A percentile compares a stretch with the other conserved stretches of the same genome.
Conservation (phyloP, 2,797 vertebrate species). For the Notolepis coatsorum region DNA sequence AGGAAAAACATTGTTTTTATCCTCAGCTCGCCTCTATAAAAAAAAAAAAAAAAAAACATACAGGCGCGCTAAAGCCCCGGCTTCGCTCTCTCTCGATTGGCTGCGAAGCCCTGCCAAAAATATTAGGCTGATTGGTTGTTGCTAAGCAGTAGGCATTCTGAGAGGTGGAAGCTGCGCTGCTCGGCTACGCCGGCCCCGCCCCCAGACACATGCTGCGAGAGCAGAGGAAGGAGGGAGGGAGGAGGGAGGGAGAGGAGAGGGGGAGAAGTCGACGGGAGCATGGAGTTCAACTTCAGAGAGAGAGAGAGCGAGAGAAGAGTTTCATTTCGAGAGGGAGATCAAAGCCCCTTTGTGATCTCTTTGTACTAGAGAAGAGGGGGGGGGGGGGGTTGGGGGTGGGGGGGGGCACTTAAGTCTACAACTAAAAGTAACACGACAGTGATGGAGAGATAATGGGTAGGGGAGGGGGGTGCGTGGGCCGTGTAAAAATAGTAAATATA, state of each 20-base stretch:
- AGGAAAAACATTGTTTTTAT: constrained; percentile 69
- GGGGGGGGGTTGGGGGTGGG: background rate
- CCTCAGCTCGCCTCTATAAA: constrained; percentile 64
- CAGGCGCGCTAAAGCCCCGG: constrained; percentile 52
- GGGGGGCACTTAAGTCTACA: constrained; percentile 43
- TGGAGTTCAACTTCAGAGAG: constrained; percentile 67
- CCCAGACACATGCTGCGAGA: constrained; percentile 61
- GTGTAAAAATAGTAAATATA: constrained; percentile 25
- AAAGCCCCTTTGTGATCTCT: constrained; percentile 60
- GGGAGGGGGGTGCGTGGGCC: background rate
- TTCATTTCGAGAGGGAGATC: constrained; percentile 56
- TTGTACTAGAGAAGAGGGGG: constrained; percentile 63
- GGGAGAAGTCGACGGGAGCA: constrained; percentile 62
- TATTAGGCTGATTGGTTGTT: constrained; percentile 87
- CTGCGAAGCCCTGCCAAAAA: constrained; percentile 78
- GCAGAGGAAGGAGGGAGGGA: constrained; percentile 64
- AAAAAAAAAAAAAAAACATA: constrained; percentile 74
- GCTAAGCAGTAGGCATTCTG: constrained; percentile 84
- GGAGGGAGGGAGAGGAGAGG: constrained; percentile 56
- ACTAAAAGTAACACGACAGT: constrained; percentile 52
- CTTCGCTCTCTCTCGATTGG: constrained; percentile 75
- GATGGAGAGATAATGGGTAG: constrained; percentile 29
- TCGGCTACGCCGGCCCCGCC: constrained; percentile 44
- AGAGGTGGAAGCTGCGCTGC: constrained; percentile 71
- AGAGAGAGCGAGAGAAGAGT: constrained; percentile 24